phyloP scores from a whole-genome alignment of 92 coral and sea anemone species.

The Bergia puertoricense region DNA sequence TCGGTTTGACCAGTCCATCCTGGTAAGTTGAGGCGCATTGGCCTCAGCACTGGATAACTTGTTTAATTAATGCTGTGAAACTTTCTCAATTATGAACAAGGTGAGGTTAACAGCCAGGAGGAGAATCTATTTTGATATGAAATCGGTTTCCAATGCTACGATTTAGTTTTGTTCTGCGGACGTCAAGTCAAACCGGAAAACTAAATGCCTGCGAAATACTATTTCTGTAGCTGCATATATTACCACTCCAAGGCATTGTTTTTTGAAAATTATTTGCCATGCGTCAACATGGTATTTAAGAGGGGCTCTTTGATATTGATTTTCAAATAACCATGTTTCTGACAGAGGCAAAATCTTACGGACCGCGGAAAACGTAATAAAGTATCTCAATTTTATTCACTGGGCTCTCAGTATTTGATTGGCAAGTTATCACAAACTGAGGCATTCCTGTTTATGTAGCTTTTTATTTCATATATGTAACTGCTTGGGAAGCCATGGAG shows the following conservation, averaged over 20 bases:
- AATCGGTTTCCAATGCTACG: not conserved
- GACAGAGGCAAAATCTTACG: too few species aligned
- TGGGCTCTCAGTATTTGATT: not conserved
- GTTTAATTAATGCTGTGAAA: not conserved
- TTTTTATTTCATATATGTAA: too few species aligned
- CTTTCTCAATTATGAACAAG: not conserved
- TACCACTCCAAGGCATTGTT: too few species aligned
- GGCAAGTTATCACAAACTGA: not conserved
- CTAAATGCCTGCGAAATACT: not conserved
- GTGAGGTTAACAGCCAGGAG: not conserved
- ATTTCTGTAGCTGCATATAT: not conserved
- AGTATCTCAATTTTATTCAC: too few species aligned
- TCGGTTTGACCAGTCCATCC: not conserved
- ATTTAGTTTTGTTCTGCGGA: not conserved
- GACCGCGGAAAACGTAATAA: too few species aligned
- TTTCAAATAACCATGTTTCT: too few species aligned
- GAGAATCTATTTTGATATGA: not conserved
- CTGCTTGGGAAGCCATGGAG: not conserved
- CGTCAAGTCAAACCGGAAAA: not conserved
- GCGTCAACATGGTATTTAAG: too few species aligned
- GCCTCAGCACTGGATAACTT: too few species aligned
- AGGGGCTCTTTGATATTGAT: too few species aligned
- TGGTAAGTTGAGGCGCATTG: not conserved
- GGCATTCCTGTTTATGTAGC: not conserved
- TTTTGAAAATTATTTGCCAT: too few species aligned